Conservation (phyloP, 2,113 vertebrate genomes). For the Lates calcarifer region DNA sequence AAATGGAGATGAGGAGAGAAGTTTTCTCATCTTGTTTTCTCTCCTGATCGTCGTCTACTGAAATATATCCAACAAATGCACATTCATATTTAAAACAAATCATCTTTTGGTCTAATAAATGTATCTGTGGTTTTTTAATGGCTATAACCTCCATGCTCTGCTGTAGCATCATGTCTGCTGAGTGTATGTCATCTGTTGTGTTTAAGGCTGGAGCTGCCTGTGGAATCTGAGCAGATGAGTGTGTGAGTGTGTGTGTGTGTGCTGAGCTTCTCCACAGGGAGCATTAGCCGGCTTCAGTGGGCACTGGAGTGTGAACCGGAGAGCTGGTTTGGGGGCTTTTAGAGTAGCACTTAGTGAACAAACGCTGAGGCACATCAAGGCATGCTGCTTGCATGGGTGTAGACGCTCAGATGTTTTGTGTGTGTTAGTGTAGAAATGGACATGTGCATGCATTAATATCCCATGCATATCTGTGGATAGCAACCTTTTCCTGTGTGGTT, state of each 20-base stretch:
- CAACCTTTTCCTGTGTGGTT: background rate
- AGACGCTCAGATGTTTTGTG: background rate
- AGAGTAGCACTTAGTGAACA: constrained; percentile 56
- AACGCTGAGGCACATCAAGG: constrained; percentile 16
- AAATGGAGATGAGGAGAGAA: background rate
- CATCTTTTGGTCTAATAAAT: background rate
- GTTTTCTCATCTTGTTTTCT: no score
- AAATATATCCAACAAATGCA: background rate
- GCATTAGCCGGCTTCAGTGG: constrained; percentile 44
- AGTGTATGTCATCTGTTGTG: background rate
- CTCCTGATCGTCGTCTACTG: no score
- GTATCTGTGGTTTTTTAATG: background rate
- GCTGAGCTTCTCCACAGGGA: constrained; percentile 40
- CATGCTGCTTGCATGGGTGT: background rate
- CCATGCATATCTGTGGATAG: background rate
- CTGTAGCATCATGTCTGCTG: constrained; percentile 6
- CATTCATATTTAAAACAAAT: background rate
- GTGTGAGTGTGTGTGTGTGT: constrained; percentile 17
- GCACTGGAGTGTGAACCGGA: constrained; percentile 61
- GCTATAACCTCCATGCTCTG: background rate
- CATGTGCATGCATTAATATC: constrained; percentile 32
- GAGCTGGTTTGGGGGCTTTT: constrained; percentile 54
- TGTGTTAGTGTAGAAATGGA: background rate
- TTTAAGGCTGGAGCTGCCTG: constrained; percentile 6
- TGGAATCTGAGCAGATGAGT: constrained; percentile 8